Conservation (phyloP, 2,797 vertebrate genomes). For the Sebastes dallii region DNA sequence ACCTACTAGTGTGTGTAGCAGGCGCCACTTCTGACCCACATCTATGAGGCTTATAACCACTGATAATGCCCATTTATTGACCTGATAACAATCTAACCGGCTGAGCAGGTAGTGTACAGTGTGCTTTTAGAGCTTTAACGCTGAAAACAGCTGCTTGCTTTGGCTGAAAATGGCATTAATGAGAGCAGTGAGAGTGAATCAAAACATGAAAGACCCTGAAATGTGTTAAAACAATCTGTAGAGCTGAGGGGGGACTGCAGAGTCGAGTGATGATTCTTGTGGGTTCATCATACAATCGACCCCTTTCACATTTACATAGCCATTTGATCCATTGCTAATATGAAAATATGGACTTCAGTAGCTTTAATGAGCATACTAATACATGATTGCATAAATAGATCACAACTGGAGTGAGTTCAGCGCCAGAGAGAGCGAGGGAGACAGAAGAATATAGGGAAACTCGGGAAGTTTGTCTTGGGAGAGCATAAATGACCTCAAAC, state of each 20-base stretch:
- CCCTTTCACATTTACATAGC: not conserved
- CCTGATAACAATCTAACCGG: no score
- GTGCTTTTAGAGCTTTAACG: not conserved
- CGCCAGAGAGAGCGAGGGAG: not conserved
- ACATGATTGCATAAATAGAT: not conserved
- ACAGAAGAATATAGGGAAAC: not conserved
- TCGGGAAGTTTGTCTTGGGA: conserved; percentile 42
- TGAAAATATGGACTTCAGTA: not conserved
- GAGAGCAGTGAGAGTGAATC: not conserved
- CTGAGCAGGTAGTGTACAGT: not conserved
- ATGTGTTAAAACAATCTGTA: not conserved
- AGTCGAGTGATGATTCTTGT: not conserved
- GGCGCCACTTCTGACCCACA: no score
- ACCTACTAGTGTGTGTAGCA: no score
- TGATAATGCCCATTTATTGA: no score
- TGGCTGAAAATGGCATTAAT: not conserved
- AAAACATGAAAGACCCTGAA: not conserved
- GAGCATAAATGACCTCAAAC: conserved; percentile 45
- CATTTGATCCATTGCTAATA: not conserved
- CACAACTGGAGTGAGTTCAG: not conserved
- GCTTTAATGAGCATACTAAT: not conserved
- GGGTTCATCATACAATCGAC: not conserved
- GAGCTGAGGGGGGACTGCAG: not conserved
- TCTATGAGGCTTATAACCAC: no score
- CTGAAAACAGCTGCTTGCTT: not conserved